These are phyloP conservation scores for Gymnothorax reevesii DNA, from an alignment of 2,797 vertebrate species.

Conservation along the genomic window DNA sequence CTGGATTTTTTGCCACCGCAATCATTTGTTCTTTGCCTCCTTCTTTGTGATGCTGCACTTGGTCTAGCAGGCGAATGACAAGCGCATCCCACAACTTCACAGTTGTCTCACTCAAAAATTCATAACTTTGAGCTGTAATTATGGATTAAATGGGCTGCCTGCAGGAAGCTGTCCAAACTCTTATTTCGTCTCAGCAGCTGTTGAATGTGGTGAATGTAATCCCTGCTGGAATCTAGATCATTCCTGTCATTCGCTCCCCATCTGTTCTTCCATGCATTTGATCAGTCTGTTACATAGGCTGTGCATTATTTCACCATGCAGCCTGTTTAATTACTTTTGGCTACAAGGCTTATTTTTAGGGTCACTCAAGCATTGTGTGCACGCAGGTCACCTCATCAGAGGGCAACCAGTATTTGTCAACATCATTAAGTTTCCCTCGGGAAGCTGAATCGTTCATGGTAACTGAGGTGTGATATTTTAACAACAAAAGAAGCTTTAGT, in stretches of 20 bases:
- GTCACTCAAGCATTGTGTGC: not conserved
- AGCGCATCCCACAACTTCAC: not conserved
- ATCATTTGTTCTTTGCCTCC: not conserved
- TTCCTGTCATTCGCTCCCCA: slow-evolving; percentile 44
- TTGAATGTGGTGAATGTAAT: slow-evolving; percentile 59
- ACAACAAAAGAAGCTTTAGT: not conserved
- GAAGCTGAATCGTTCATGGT: not conserved
- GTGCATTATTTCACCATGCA: not conserved
- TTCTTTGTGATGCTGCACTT: not conserved
- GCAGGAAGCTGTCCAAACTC: slow-evolving; percentile 43
- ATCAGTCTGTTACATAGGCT: not conserved
- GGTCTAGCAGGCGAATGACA: not conserved
- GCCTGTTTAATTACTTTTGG: not conserved
- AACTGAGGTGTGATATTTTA: not conserved
- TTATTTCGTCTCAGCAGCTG: slow-evolving; percentile 61
- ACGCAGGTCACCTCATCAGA: not conserved
- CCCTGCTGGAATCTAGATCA: slow-evolving; percentile 59
- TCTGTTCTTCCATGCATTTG: slow-evolving; percentile 1
- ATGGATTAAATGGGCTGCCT: slow-evolving; percentile 38
- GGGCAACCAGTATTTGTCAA: not conserved
- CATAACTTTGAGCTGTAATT: slow-evolving; percentile 42
- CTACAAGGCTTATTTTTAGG: not conserved
- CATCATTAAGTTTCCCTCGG: not conserved
- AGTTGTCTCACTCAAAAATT: not conserved
- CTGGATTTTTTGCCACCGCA: not conserved